Base-by-base conservation (phyloP, 2,113 vertebrate genomes). In the Rhinogobius similis region DNA sequence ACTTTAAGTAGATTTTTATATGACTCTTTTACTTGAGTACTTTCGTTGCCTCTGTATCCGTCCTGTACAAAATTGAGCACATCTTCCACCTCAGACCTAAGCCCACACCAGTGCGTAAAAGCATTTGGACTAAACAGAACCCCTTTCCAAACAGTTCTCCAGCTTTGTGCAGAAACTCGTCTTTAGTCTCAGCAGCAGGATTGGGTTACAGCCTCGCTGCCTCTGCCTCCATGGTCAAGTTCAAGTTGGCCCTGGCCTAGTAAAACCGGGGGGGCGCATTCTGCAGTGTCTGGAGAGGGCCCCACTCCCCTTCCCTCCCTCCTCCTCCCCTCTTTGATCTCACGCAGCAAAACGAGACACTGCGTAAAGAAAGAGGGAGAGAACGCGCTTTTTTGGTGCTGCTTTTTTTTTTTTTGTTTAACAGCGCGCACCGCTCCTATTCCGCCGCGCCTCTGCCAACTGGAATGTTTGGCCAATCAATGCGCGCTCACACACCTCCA, bases 191-290 rank as follows among this genome's bases (percentile, higher is more conserved):
- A n/a, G 58, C 58, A 61, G 29, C 29, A 18, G 80, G 87, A 53
- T 83, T 79, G 63, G 76, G 75, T 87, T 85, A 71, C 81, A 81
- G 18, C 66, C 59, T 18, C 50, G 82, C 78, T 86, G 83, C 88
- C 46, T 83, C 86, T 87, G 77, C 27, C 85, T 87, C 86, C 88
- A 93, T 89, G 90, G 90, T 93, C 92, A 93, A 93, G 92, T 93
- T 93, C 92, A 93, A 92, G 91, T 92, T 91, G 81, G 68, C 63
- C 55, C 85, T 84, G 64, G 68, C 89, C 32, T 91, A 88, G 79
- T 90, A 90, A 91, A 89, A 90, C 73, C 58, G 67, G 67, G 27
- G 73, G 86, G 87, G 81, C 80, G 73, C 83, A 85, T 84, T 86
- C 73, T 84, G 70, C 82, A 82, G 72, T 71, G 87, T 87, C 87